Conservation (phyloP, 2,888 invertebrate genomes). For the Neria commutata region DNA sequence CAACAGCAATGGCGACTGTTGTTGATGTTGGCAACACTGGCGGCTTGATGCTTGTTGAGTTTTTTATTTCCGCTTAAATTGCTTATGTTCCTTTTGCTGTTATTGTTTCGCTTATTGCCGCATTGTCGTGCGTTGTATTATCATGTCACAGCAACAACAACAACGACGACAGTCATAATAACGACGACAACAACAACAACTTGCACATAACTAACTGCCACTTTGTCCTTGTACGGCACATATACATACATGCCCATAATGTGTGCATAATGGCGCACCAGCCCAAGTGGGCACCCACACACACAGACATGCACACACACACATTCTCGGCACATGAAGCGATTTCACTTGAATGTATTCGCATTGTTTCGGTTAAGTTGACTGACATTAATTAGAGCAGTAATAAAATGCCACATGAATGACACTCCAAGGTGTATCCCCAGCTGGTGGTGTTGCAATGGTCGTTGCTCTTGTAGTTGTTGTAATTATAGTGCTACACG, state of each 20-base stretch:
- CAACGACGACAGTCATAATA: too few species aligned
- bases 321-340: not conserved
- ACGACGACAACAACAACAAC: conserved; percentile 13
- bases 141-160: conserved; percentile 29
- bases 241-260: conserved; percentile 17
- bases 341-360: conserved; percentile 37
- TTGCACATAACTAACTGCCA: conserved; percentile 28
- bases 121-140: conserved; percentile 28
- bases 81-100: conserved; percentile 14
- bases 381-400: conserved; percentile 50
- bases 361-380: conserved; percentile 18
- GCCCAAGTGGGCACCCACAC: not conserved
- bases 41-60: not conserved
- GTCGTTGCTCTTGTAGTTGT: too few species aligned
- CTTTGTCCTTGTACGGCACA: conserved; percentile 15
- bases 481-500: too few species aligned
- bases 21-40: not conserved
- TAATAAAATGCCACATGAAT: conserved; percentile 40
- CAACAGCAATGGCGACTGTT: conserved; percentile 1
- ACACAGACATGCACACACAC: not conserved
- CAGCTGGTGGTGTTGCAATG: too few species aligned
- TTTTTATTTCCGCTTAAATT: not conserved
- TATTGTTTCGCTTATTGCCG: conserved; percentile 22
- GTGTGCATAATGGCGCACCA: not conserved
- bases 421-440: conserved; percentile 13